A percentile compares a stretch with the other conserved stretches of the same genome.
Conservation (phyloP, 2,113 vertebrate genomes). For the Caloenas nicobarica region DNA sequence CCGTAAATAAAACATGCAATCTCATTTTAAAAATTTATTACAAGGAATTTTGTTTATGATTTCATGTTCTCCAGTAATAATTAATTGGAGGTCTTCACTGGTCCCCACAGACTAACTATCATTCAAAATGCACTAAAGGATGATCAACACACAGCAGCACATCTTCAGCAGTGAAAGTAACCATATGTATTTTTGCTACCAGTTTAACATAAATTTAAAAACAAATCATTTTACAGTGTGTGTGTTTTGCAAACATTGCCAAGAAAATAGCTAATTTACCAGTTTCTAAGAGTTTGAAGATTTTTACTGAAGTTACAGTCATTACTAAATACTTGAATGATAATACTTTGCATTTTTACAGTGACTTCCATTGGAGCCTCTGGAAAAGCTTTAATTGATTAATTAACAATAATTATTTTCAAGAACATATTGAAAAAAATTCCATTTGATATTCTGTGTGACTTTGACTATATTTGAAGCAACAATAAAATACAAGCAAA, state of each 20-base stretch:
- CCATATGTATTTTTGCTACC: slow-evolving; percentile 54
- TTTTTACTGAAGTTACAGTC: neutral
- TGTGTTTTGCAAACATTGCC: slow-evolving; percentile 32
- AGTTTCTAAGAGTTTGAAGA: neutral
- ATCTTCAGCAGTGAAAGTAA: slow-evolving; percentile 61
- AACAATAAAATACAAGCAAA: neutral
- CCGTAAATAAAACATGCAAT: slow-evolving; percentile 86
- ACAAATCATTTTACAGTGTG: slow-evolving; percentile 2
- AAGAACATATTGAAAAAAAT: neutral
- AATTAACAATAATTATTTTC: neutral
- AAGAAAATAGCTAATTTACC: slow-evolving; percentile 20
- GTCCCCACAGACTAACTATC: slow-evolving; percentile 78
- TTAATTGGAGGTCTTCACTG: slow-evolving; percentile 83
- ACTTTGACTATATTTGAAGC: neutral
- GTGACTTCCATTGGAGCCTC: neutral
- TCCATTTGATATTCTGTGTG: neutral
- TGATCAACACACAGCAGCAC: slow-evolving; percentile 71
- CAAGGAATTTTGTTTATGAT: slow-evolving; percentile 89
- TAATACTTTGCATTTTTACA: neutral
- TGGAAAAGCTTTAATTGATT: slow-evolving; percentile 7
- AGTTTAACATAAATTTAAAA: slow-evolving; percentile 60
- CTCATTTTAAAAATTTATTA: slow-evolving; percentile 88
- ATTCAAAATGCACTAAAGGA: slow-evolving; percentile 76
- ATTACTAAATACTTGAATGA: slow-evolving; percentile 10
- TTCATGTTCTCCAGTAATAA: slow-evolving; percentile 86